These are phyloP conservation scores for Eupithecia exiguata DNA, from an alignment of 2,888 invertebrate species.

Conservation along the genomic window DNA sequence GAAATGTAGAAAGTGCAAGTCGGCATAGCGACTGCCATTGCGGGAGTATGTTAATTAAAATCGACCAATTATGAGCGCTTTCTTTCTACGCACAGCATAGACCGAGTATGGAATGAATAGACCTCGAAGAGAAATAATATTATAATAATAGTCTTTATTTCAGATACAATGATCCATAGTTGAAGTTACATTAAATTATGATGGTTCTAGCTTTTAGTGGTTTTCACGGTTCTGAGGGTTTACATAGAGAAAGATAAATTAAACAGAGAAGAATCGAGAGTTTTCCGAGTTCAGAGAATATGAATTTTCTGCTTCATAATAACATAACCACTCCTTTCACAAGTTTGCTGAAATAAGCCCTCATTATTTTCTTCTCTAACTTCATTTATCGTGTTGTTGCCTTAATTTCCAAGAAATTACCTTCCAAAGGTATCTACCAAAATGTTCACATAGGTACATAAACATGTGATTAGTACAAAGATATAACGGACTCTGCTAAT, in stretches of 20 bases:
- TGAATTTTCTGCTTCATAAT: background rate
- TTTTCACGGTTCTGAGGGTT: background rate
- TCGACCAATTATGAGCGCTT: conserved; percentile 61
- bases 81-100: conserved; percentile 56
- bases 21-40: conserved; percentile 62
- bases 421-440: background rate
- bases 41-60: conserved; percentile 72
- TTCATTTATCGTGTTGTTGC: background rate
- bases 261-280: background rate
- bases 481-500: background rate
- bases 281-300: background rate
- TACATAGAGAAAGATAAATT: background rate
- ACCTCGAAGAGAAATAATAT: conserved; percentile 60
- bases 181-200: too few species aligned
- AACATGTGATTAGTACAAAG: too few species aligned
- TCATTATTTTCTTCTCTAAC: background rate
- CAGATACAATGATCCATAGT: too few species aligned
- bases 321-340: background rate
- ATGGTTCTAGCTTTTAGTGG: conserved; percentile 41
- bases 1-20: conserved; percentile 77
- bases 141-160: too few species aligned
- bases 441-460: too few species aligned
- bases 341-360: background rate
- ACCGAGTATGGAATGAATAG: background rate
- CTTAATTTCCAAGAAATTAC: too few species aligned